Evolutionary conservation across 2,888 invertebrate species (phyloP).

Genomic region (Villa cingulata): DNA sequence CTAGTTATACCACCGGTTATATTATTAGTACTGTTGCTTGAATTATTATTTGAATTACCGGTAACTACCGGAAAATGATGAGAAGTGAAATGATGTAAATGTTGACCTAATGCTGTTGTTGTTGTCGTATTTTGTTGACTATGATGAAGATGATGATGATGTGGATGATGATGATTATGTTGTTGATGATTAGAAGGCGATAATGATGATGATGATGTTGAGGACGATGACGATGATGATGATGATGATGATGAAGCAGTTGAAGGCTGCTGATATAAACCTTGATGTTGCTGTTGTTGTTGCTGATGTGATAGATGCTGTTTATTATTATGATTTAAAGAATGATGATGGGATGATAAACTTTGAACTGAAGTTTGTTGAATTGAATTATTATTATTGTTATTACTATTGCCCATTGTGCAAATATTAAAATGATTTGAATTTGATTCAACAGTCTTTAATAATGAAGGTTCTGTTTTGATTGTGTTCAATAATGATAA

Average conservation of each 20-base stretch:
- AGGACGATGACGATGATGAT: slow-evolving; percentile 8
- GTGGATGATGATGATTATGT: slow-evolving; percentile 5
- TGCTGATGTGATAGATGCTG: slow-evolving; percentile 6
- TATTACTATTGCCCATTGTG: background rate
- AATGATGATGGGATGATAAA: too few relatives aligned
- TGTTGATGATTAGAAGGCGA: slow-evolving; percentile 1
- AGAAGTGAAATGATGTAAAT: slow-evolving; percentile 11
- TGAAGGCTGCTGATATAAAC: background rate
- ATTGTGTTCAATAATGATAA: too few relatives aligned
- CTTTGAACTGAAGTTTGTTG: background rate
- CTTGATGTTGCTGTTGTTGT: slow-evolving; percentile 6
- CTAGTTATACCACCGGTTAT: background rate
- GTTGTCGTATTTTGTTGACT: background rate
- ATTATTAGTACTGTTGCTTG: background rate
- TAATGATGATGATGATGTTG: slow-evolving; percentile 9
- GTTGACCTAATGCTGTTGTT: slow-evolving; percentile 23
- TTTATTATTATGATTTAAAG: background rate
- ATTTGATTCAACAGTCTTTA: background rate
- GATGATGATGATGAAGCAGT: slow-evolving; percentile 9
- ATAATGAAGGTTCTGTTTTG: background rate
- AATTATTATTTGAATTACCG: background rate
- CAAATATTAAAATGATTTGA: background rate
- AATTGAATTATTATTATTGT: background rate
- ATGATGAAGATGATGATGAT: slow-evolving; percentile 5
- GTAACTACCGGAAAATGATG: slow-evolving; percentile 6